phyloP scores from a whole-genome alignment of 2,113 vertebrate genomes.

The Bujurquina vittata region DNA sequence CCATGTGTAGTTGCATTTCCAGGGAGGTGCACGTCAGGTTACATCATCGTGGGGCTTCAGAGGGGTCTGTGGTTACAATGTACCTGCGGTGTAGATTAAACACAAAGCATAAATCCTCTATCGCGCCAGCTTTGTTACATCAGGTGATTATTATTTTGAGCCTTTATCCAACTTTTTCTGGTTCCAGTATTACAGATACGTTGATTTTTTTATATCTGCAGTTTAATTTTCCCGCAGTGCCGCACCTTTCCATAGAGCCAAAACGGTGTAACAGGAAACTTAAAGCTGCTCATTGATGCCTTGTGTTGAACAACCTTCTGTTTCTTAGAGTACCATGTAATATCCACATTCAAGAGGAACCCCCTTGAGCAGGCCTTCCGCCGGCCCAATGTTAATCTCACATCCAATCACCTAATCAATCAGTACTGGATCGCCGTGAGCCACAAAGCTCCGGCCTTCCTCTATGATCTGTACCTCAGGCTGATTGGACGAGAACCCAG shows the following conservation, averaged over 20 bases:
- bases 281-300: conserved; percentile 53
- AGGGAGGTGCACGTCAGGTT: background rate
- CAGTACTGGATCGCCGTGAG: conserved; percentile 99
- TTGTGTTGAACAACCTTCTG: conserved; percentile 84
- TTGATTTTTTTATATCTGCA: background rate
- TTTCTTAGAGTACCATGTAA: conserved; percentile 99
- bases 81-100: background rate
- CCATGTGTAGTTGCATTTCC: no score
- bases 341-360: conserved; percentile 99
- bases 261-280: background rate
- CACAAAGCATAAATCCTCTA: background rate
- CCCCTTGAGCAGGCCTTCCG: conserved; percentile 99
- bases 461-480: conserved; percentile 99
- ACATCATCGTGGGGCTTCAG: background rate
- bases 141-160: background rate
- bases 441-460: conserved; percentile 99
- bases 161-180: accelerated
- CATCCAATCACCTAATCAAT: conserved; percentile 99
- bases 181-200: accelerated
- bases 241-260: background rate
- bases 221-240: background rate
- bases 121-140: background rate
- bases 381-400: conserved; percentile 99
- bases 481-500: conserved; percentile 99
- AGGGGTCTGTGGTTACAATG: background rate